Evolutionary conservation across 2,113 vertebrate genomes (phyloP).

Genomic region (Ammodytes dubius): DNA sequence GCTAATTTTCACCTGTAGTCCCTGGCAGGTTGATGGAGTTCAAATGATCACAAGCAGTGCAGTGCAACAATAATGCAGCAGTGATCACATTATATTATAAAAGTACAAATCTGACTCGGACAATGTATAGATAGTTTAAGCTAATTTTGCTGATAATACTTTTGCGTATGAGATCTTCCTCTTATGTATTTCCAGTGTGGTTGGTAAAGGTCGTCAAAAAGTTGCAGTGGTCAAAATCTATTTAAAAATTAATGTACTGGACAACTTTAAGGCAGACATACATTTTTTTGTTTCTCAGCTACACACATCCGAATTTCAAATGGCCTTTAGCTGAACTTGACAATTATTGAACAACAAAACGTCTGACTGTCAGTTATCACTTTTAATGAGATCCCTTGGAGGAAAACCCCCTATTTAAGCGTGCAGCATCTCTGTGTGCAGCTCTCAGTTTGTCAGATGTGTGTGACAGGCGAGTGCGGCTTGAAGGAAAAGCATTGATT

Average conservation of each 20-base stretch:
- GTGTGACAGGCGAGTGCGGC: conserved; percentile 54
- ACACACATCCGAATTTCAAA: not conserved
- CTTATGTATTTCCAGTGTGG: too few species aligned
- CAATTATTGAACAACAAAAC: not conserved
- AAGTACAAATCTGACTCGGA: too few species aligned
- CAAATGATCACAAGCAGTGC: too few species aligned
- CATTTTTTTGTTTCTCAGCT: not conserved
- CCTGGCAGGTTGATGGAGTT: too few species aligned
- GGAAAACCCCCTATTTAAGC: not conserved
- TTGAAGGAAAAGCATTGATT: conserved; percentile 28
- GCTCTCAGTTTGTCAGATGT: conserved; percentile 50
- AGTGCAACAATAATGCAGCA: too few species aligned
- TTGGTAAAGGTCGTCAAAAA: not conserved
- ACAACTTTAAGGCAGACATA: not conserved
- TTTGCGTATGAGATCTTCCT: too few species aligned
- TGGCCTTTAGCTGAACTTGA: not conserved
- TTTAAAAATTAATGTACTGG: too few species aligned
- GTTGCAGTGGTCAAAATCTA: not conserved
- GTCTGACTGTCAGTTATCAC: not conserved
- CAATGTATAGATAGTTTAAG: too few species aligned
- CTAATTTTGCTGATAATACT: too few species aligned
- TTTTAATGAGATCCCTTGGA: conserved; percentile 17
- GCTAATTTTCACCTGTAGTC: too few species aligned
- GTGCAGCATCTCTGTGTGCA: conserved; percentile 2
- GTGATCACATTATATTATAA: too few species aligned